A percentile compares a stretch with the other conserved stretches of the same genome.
Conservation (phyloP, 2,113 vertebrate genomes). For the Chamaetylas fuelleborni region DNA sequence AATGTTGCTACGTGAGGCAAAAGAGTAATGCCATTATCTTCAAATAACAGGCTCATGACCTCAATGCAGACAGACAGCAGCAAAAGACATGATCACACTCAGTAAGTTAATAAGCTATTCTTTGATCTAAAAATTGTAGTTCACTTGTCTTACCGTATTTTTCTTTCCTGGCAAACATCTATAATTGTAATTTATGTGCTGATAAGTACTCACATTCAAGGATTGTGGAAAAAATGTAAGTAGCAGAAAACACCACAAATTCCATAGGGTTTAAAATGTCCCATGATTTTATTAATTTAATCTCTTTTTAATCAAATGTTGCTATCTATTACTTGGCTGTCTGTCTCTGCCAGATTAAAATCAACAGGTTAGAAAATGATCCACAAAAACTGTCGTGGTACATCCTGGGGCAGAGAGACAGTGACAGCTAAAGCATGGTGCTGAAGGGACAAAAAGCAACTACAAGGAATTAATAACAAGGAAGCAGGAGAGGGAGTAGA, state of each 20-base stretch:
- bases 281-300: not conserved
- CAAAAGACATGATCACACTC: constrained; percentile 1
- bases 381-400: not conserved
- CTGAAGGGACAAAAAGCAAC: not conserved
- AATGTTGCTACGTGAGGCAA: not conserved
- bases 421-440: not conserved
- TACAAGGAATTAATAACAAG: not conserved
- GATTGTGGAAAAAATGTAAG: not conserved
- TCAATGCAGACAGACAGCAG: constrained; percentile 3
- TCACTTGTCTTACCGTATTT: not conserved
- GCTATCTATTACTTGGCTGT: not conserved
- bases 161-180: not conserved
- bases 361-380: not conserved
- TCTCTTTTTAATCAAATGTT: not conserved
- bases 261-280: not conserved
- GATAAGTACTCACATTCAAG: not conserved
- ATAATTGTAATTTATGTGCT: not conserved
- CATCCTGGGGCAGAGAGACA: not conserved
- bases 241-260: not conserved
- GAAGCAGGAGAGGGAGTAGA: not conserved
- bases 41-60: constrained; percentile 17
- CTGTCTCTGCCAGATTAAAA: not conserved
- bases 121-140: not conserved
- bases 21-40: constrained; percentile 2
- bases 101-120: not conserved